A percentile compares a stretch with the other conserved stretches of the same genome.
Evolutionary conservation across 2,113 vertebrate genomes (phyloP).

Genomic region (Thymallus thymallus): DNA sequence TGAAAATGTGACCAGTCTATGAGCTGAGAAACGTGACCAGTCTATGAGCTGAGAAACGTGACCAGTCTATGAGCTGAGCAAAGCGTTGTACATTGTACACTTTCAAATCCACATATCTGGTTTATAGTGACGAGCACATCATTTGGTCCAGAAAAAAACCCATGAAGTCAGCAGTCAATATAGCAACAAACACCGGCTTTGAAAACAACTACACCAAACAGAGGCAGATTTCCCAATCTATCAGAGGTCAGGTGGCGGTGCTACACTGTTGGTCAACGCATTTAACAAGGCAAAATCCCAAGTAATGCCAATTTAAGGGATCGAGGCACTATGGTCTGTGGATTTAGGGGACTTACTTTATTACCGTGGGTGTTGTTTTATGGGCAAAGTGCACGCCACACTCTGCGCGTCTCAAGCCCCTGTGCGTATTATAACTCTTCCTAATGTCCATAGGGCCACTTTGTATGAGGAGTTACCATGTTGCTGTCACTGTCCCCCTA

Average conservation of each 20-base stretch:
- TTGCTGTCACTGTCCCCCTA: slow-evolving; percentile 69
- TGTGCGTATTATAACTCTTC: slow-evolving; percentile 78
- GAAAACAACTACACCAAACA: slow-evolving; percentile 52
- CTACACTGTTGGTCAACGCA: slow-evolving; percentile 46
- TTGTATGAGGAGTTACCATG: slow-evolving; percentile 78
- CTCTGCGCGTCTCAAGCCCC: slow-evolving; percentile 39
- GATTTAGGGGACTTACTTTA: slow-evolving; percentile 69
- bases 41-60: no score
- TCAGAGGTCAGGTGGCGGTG: slow-evolving; percentile 44
- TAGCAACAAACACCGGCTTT: slow-evolving; percentile 55
- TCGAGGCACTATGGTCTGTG: slow-evolving; percentile 37
- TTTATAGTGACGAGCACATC: no score
- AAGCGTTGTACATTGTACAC: no score
- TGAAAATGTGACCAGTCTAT: no score
- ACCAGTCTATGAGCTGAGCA: no score
- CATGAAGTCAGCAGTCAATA: slow-evolving; percentile 53
- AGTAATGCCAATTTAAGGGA: slow-evolving; percentile 51
- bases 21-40: no score
- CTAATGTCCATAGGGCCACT: slow-evolving; percentile 77
- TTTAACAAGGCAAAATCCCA: slow-evolving; percentile 46
- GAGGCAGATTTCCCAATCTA: slow-evolving; percentile 44
- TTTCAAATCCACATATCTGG: no score
- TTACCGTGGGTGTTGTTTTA: slow-evolving; percentile 72
- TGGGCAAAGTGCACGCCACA: slow-evolving; percentile 39
- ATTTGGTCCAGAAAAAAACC: slow-evolving; percentile 27